Evolutionary conservation across 2,113 vertebrate genomes (phyloP).

Genomic region (Bubo scandiacus): DNA sequence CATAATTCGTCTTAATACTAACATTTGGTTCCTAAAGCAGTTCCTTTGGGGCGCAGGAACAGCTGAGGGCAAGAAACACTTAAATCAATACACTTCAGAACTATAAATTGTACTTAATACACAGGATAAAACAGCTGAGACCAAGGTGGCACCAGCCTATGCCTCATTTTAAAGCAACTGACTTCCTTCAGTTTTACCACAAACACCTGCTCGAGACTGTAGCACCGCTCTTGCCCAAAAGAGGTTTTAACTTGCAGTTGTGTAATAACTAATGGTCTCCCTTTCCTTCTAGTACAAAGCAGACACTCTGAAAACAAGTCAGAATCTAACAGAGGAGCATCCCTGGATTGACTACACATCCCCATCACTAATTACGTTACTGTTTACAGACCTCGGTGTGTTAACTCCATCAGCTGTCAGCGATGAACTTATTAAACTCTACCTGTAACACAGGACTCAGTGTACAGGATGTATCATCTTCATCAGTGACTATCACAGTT

Average conservation of each 20-base stretch:
- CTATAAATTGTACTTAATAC: not conserved
- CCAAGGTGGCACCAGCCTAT: not conserved
- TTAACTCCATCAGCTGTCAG: constrained; percentile 95
- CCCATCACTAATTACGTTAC: constrained; percentile 91
- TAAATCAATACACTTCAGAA: not conserved
- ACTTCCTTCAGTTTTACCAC: not conserved
- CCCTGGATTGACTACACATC: constrained; percentile 95
- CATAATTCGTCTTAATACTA: not conserved
- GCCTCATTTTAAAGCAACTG: not conserved
- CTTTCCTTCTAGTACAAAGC: constrained; percentile 88
- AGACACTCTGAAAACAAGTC: constrained; percentile 80
- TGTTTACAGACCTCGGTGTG: constrained; percentile 96
- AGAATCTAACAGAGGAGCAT: constrained; percentile 87
- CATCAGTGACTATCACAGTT: not conserved
- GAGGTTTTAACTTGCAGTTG: not conserved
- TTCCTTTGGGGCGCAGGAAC: not conserved
- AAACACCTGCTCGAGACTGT: not conserved
- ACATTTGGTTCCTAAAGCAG: not conserved
- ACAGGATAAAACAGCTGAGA: not conserved
- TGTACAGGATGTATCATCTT: not conserved
- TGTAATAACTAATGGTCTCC: not conserved
- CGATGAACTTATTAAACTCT: constrained; percentile 97
- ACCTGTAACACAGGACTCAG: constrained; percentile 75
- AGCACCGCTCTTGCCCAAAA: not conserved
- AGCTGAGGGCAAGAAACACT: not conserved